Evolutionary conservation across 2,888 invertebrate genomes (phyloP).

Genomic region (Lasioglossum morio): DNA sequence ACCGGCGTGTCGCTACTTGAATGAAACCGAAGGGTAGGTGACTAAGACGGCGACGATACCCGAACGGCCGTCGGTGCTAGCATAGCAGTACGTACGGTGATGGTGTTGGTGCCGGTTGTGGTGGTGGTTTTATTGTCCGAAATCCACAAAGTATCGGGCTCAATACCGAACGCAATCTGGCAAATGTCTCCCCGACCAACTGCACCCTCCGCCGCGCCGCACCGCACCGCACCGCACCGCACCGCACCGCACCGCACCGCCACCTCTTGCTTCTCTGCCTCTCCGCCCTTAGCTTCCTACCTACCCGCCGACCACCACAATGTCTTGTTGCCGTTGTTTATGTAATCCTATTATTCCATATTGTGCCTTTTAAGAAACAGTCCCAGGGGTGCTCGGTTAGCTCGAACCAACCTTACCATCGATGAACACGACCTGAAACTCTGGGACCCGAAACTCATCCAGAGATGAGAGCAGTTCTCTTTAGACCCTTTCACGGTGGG

Average conservation of each 20-base stretch:
- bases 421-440: not conserved
- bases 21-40: conserved; percentile 66
- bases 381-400: conserved; percentile 80
- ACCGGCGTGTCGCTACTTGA: conserved; percentile 62
- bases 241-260: too few relatives aligned
- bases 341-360: conserved; percentile 84
- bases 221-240: too few relatives aligned
- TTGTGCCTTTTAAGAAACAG: conserved; percentile 81
- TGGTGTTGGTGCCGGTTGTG: conserved; percentile 47
- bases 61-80: not conserved
- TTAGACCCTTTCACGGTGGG: not conserved
- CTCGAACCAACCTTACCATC: not conserved
- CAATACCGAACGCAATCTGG: conserved; percentile 76
- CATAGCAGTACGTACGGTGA: conserved; percentile 23
- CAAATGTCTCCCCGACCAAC: conserved; percentile 74
- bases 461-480: not conserved
- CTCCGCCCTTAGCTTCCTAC: not conserved
- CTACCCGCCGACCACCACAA: conserved; percentile 74
- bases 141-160: conserved; percentile 81
- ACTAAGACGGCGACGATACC: conserved; percentile 56
- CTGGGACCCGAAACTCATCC: not conserved
- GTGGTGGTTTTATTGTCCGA: conserved; percentile 76
- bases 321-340: conserved; percentile 84
- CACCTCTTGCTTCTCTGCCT: not conserved
- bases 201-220: not conserved